Evolutionary conservation across 2,797 vertebrate species (phyloP), one percentile per base, ranked within the genome.

Genomic region (Poliocrania exsul): DNA sequence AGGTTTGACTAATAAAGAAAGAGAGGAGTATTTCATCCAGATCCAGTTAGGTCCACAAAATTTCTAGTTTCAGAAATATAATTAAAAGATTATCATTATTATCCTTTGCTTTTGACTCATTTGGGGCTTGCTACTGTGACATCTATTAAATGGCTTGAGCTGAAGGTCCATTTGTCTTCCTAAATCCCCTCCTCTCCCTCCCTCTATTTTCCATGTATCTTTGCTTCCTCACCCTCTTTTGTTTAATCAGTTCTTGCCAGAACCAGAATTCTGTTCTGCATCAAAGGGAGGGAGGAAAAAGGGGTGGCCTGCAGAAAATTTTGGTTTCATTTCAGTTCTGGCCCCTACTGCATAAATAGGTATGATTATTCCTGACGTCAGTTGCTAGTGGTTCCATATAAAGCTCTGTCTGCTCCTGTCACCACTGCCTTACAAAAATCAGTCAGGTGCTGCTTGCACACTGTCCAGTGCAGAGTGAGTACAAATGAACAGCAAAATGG

Each of bases 331-430:
- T 81, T 72, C n/a, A 42, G 35, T 54, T 84, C 70, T 81, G 47
- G 9, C 4, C 5, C 10, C 13, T 58, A 10, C 35, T 54, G 15
- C 40, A 21, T 44, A 11, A 70, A 21, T 0, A 1, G 11, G 11
- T 51, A 6, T 14, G 15, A 57, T 53, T 79, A 37, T 77, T 79
- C 40, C 38, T 73, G 79, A 17, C 23, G 26, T 26, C 33, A 46
- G 5, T 23, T 71, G n/a, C 25, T 81, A 11, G 20, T 6, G 62
- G 53, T n/a, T 72, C 29, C 28, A 4, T 20, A 20, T 3, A 28
- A 18, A 67, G 42, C 53, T 66, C 23, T 65, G 13, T 56, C 31
- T 81, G 47, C 23, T 89, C 17, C 44, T 17, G 25, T 5, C 38
- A 54, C 5, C 12, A 5, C 38, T 69, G 42, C 29, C 24, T 58